These are phyloP conservation scores for Diglossa brunneiventris DNA, from an alignment of 2,113 vertebrate species.

Conservation along the genomic window DNA sequence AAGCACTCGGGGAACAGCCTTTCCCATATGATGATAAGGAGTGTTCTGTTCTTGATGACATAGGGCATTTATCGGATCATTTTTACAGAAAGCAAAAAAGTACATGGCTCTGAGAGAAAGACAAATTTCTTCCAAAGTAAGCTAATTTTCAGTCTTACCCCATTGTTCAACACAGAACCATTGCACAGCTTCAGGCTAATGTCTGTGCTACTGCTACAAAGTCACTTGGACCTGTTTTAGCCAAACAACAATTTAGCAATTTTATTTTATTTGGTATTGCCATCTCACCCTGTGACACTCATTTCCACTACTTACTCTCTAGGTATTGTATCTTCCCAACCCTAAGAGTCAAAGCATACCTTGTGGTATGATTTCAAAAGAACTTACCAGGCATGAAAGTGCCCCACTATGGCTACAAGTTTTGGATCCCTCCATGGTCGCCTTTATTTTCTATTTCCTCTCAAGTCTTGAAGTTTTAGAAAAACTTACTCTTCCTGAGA, in stretches of 20 bases:
- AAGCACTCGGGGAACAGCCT: neutral
- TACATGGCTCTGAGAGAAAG: neutral
- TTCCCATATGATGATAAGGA: neutral
- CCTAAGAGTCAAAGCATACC: neutral
- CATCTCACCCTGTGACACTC: neutral
- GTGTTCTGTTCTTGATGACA: neutral
- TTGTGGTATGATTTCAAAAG: neutral
- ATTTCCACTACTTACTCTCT: neutral
- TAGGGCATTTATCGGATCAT: fast-evolving
- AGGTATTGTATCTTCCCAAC: neutral
- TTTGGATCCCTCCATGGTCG: neutral
- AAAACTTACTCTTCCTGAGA: neutral
- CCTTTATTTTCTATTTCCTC: neutral
- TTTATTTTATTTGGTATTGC: neutral
- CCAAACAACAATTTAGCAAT: neutral
- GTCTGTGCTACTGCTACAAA: neutral
- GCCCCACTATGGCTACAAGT: neutral
- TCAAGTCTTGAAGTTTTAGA: neutral
- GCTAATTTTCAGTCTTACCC: neutral
- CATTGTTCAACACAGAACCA: neutral
- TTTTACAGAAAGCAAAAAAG: neutral
- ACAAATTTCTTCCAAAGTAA: neutral
- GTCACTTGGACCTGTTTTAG: neutral
- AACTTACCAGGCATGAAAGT: neutral
- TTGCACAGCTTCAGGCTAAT: neutral